These are phyloP conservation scores for Labeo rohita DNA, from an alignment of 2,113 vertebrate species.

Conservation along the genomic window DNA sequence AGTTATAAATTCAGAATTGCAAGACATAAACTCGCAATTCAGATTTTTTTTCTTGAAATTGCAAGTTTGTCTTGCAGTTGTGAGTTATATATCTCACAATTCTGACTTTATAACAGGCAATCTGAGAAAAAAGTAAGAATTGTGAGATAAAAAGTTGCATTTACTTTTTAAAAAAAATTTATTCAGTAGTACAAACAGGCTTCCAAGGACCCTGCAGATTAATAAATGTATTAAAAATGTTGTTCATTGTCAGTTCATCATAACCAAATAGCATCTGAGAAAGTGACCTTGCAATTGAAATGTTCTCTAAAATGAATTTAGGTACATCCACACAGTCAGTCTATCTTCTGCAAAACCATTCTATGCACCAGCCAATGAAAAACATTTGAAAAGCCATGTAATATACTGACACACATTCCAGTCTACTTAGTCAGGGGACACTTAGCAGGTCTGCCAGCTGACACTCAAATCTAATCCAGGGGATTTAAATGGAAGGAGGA, in stretches of 20 bases:
- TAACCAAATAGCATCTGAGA: neutral
- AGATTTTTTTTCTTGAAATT: too few relatives aligned
- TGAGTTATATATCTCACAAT: too few relatives aligned
- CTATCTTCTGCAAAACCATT: conserved; percentile 44
- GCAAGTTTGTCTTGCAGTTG: too few relatives aligned
- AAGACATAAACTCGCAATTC: too few relatives aligned
- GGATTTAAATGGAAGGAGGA: conserved; percentile 46
- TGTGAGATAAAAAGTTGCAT: too few relatives aligned
- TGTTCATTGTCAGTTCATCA: neutral
- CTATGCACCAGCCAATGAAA: conserved; percentile 34
- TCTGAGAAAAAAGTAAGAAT: too few relatives aligned
- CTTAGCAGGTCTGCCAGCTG: conserved; percentile 55
- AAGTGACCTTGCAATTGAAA: neutral
- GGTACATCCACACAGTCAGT: conserved; percentile 5
- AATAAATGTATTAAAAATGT: neutral
- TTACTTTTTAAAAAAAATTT: too few relatives aligned
- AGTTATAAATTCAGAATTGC: too few relatives aligned
- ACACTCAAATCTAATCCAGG: conserved; percentile 56
- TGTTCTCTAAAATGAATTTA: neutral
- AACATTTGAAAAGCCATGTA: conserved; percentile 53
- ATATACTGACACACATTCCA: conserved; percentile 56
- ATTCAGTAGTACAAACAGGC: too few relatives aligned
- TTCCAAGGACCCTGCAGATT: too few relatives aligned
- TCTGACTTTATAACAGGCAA: too few relatives aligned
- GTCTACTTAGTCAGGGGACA: conserved; percentile 55